Percentiles rank a stretch among this genome's conserved stretches.
These are phyloP conservation scores for Rallus limicola DNA, from an alignment of 2,113 vertebrate species.

Conservation along the genomic window DNA sequence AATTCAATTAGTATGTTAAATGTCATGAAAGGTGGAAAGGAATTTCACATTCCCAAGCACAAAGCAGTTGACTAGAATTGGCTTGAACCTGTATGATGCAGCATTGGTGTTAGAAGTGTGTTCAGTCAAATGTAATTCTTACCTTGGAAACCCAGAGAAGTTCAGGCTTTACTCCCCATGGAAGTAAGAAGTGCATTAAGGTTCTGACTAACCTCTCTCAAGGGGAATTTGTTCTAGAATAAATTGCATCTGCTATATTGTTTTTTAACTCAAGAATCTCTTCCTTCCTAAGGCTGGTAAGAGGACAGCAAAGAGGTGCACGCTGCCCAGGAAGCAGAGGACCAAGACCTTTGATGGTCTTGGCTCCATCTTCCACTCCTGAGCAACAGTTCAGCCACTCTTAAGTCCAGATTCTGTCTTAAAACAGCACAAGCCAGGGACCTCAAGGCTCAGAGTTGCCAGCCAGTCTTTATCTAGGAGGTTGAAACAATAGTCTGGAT, in stretches of 20 bases:
- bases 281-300: not conserved
- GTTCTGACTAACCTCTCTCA: not conserved
- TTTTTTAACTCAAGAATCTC: not conserved
- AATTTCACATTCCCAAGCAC: not conserved
- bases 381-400: not conserved
- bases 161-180: not conserved
- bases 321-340: not conserved
- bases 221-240: not conserved
- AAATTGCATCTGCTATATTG: not conserved
- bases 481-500: not conserved
- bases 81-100: not conserved
- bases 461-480: not conserved
- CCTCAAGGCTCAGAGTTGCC: not conserved
- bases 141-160: conserved; percentile 17
- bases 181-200: not conserved
- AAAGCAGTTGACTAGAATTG: not conserved
- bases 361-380: not conserved
- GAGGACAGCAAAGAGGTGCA: not conserved
- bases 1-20: not conserved
- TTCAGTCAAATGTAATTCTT: not conserved
- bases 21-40: not conserved
- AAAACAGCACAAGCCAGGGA: not conserved
- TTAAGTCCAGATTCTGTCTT: not conserved
- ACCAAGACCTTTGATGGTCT: not conserved
- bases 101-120: not conserved